phyloP scores from a whole-genome alignment of 2,888 invertebrate genomes.

The Hymenopus coronatus region DNA sequence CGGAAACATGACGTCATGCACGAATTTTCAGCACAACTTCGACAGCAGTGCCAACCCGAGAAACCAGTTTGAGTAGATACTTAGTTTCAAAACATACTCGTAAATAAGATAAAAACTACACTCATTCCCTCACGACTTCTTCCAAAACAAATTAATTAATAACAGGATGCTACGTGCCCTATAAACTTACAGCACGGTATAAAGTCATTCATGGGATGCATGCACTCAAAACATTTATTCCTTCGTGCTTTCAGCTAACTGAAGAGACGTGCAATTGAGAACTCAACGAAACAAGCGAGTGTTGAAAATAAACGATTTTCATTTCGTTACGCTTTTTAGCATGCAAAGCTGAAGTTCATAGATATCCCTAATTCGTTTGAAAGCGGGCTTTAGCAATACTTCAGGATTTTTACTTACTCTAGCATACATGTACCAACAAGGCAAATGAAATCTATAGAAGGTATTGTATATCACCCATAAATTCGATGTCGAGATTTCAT shows the following conservation, averaged over 20 bases:
- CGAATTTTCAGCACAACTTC: background rate
- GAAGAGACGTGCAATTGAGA: background rate
- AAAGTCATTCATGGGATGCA: background rate
- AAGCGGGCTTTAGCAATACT: too few relatives aligned
- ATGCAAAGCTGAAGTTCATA: too few relatives aligned
- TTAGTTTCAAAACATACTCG: background rate
- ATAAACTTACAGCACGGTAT: background rate
- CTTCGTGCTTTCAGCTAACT: background rate
- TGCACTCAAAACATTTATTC: background rate
- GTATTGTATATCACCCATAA: too few relatives aligned
- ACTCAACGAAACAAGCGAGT: background rate
- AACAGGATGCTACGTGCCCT: background rate
- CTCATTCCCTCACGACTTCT: background rate
- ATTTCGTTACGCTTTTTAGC: too few relatives aligned
- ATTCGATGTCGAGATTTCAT: too few relatives aligned
- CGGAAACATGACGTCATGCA: background rate
- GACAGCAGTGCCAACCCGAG: background rate
- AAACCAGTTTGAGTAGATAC: background rate
- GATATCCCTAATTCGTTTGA: too few relatives aligned
- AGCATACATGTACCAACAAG: too few relatives aligned
- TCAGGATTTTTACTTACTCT: too few relatives aligned
- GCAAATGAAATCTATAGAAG: too few relatives aligned
- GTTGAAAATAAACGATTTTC: background rate
- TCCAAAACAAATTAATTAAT: background rate
- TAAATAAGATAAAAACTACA: background rate